Evolutionary conservation across 1,140 invertebrate genomes (phyloP), one percentile per base, ranked within the genome.

Genomic region (Anoplolepis gracilipes): DNA sequence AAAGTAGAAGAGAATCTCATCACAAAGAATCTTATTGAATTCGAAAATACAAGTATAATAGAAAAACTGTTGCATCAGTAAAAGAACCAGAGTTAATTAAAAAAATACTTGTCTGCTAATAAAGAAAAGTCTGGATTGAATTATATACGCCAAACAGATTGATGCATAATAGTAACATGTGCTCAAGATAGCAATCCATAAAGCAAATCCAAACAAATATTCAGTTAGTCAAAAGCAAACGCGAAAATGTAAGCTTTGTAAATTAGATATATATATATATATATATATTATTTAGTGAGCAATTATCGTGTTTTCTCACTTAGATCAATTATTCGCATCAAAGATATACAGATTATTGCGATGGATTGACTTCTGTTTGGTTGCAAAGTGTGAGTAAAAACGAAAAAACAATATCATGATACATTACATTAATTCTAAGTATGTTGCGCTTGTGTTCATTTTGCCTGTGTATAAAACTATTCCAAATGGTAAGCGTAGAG

Each of bases 1-100:
- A 82, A 59, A 82, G 62, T 28, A 76, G 22, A n/a, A 77, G 42
- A 78, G 62, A 67, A 79, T 69, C 16, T 64, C 62, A 39, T 79
- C 78, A 81, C 77, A 81, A 64, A 70, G 28, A 78, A 72, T 72
- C 53, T 67, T 22, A n/a, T 59, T 72, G 28, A 16, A 73, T 25
- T 73, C 19, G 5, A 42, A 19, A 13, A 42, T 81, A 39, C 11
- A 82, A 59, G 30, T 59, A 33, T 19, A 3, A 46, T 4, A 64
- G 16, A 22, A 78, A 25, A 67, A 69, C 22, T 79, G 36, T 36
- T 49, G n/a, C 33, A 78, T 78, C 28, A 59, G 7, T 42, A 30
- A 30, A 65, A 0, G 64, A 78, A 78, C 33, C n/a, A 79, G 22
- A 69, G 19, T 64, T n/a, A 77, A 19, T 36, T 1, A 28, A 65